Conservation (phyloP, 2,113 vertebrate species). For the Coryphaenoides rupestris region DNA sequence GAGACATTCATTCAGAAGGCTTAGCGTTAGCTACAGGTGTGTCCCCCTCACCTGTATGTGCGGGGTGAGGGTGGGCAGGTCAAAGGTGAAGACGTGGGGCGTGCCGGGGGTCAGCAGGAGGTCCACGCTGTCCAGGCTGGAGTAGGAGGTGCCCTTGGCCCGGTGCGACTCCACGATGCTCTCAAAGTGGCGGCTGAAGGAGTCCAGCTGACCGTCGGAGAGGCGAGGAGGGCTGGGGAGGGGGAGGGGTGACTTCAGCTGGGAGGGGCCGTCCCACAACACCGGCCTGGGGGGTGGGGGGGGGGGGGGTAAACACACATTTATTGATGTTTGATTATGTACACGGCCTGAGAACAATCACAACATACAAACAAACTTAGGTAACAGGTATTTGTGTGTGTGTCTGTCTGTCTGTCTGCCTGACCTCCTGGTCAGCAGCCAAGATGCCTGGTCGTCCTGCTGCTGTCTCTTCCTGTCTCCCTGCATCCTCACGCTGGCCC, state of each 20-base stretch:
- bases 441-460: constrained; percentile 62
- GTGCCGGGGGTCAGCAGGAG: constrained; percentile 78
- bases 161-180: constrained; percentile 94
- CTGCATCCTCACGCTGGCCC: constrained; percentile 70
- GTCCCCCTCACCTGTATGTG: constrained; percentile 73
- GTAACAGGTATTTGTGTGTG: neutral
- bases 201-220: constrained; percentile 86
- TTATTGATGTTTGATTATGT: too few species aligned
- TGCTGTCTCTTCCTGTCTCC: constrained; percentile 63
- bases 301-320: neutral
- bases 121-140: constrained; percentile 93
- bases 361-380: too few species aligned
- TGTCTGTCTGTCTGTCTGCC: neutral
- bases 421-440: constrained; percentile 58
- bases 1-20: too few species aligned
- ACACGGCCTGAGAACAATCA: too few species aligned
- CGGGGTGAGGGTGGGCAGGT: constrained; percentile 83
- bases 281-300: constrained; percentile 30
- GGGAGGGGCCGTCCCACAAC: constrained; percentile 30
- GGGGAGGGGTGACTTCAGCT: constrained; percentile 83
- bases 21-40: too few species aligned
- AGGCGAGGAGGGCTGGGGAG: constrained; percentile 78
- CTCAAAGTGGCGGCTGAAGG: constrained; percentile 96
- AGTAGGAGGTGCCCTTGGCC: constrained; percentile 95
- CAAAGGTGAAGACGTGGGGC: constrained; percentile 85